Evolutionary conservation across 2,797 vertebrate genomes (phyloP).

Genomic region (Gymnothorax reevesii): DNA sequence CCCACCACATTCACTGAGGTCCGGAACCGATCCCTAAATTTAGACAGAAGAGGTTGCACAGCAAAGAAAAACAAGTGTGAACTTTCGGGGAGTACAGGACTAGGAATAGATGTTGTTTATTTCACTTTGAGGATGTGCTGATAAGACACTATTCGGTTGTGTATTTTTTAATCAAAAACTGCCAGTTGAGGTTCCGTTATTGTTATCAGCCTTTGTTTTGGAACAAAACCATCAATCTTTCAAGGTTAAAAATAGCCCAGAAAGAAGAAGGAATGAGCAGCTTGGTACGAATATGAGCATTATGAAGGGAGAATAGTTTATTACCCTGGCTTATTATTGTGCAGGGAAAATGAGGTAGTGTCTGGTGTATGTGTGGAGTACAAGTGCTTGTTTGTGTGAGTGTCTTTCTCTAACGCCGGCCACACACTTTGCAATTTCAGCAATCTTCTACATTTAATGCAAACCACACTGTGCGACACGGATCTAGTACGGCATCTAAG

Average conservation of each 20-base stretch:
- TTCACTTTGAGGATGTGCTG: background rate
- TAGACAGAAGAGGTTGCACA: background rate
- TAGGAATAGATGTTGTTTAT: no score
- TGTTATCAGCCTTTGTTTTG: background rate
- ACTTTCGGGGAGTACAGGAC: background rate
- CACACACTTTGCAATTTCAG: no score
- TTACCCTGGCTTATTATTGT: background rate
- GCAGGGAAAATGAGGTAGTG: background rate
- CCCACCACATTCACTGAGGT: conserved; percentile 98
- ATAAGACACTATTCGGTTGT: background rate
- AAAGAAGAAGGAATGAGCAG: background rate
- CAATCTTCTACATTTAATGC: no score
- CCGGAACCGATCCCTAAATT: conserved; percentile 92
- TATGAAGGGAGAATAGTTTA: background rate
- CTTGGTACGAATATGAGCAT: background rate
- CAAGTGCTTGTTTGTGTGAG: background rate
- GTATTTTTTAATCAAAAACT: background rate
- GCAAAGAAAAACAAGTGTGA: background rate
- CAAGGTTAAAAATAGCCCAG: background rate
- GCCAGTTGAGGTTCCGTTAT: background rate
- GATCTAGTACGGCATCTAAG: no score
- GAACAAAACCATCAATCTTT: background rate
- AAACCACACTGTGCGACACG: no score
- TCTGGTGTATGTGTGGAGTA: background rate
- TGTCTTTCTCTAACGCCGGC: background rate